Conservation (phyloP, 2,888 invertebrate species). For the Habrosyne pyritoides region DNA sequence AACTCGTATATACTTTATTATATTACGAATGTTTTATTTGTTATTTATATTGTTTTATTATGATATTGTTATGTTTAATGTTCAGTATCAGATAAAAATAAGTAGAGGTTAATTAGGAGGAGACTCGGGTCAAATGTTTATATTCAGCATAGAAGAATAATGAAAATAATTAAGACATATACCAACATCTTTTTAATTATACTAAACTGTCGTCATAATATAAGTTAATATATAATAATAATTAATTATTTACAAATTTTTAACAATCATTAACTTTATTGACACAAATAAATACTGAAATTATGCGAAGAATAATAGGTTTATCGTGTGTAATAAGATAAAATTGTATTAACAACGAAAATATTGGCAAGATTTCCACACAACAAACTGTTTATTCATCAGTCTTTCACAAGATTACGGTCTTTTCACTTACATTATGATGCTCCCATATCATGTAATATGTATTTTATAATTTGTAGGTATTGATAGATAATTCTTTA, state of each 20-base stretch:
- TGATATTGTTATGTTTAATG: background rate
- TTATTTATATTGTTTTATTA: background rate
- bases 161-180: slow-evolving; percentile 37
- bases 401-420: slow-evolving; percentile 70
- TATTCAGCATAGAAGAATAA: slow-evolving; percentile 12
- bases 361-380: slow-evolving; percentile 22
- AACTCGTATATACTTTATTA: too few relatives aligned
- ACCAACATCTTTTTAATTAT: slow-evolving; percentile 62
- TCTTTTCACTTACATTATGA: slow-evolving; percentile 47
- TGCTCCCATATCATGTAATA: slow-evolving; percentile 12
- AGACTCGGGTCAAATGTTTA: background rate
- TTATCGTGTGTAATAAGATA: background rate
- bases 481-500: background rate
- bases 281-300: slow-evolving; percentile 19
- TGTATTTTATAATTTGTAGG: background rate
- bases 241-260: slow-evolving; percentile 49
- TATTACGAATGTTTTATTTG: background rate
- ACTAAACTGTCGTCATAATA: slow-evolving; percentile 52
- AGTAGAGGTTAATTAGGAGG: background rate
- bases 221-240: slow-evolving; percentile 36
- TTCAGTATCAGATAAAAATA: background rate
- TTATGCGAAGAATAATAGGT: background rate
- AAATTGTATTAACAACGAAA: slow-evolving; percentile 1
- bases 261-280: slow-evolving; percentile 34
- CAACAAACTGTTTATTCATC: slow-evolving; percentile 49